Evolutionary conservation across 2,797 vertebrate genomes (phyloP), one percentile per base, ranked within the genome.

Genomic region (Parauchenoglanis ngamensis): DNA sequence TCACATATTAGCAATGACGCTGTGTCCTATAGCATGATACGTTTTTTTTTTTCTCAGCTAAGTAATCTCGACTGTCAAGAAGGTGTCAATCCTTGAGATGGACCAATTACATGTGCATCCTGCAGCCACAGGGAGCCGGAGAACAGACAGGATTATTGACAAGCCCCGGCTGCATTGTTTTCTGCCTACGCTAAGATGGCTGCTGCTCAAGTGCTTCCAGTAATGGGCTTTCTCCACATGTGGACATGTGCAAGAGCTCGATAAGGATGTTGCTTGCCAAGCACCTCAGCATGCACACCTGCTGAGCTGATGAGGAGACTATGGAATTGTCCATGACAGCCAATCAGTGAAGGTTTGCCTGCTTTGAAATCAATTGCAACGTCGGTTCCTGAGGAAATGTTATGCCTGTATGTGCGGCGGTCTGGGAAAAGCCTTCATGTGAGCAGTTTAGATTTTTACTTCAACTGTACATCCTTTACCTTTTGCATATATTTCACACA

Each of bases 201-300:
- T 92, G 94, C 92, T 92, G 92, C 92, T 92, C 90, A 91, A 93
- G 90, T 92, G 93, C 91, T 92, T 86, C 57, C 54, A 92, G 90
- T 93, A 94, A 95, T 95, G 94, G 93, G 92, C 92, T 90, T 54
- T 90, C 79, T 87, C 85, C 85, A 78, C 84, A 57, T 86, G 84
- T 87, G 85, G 88, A 88, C 89, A 91, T 89, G 88, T 95, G 94
- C 89, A 88, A 68, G 84, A 88, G 87, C 91, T 90, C 94, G 95
- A 96, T 96, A 95, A 95, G 93, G 91, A 80, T 75, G 67, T 31
- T 49, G 89, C 90, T 85, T 90, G 91, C 89, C 87, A 86, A 89
- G 89, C 35, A 86, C 81, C 90, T 85, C 84, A 21, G 21, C 19
- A 4, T 76, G 80, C 84, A 73, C 72, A 88, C 89, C 89, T 89